These are phyloP conservation scores for Lacanobia oleracea DNA, from an alignment of 2,888 invertebrate species.

Conservation along the genomic window DNA sequence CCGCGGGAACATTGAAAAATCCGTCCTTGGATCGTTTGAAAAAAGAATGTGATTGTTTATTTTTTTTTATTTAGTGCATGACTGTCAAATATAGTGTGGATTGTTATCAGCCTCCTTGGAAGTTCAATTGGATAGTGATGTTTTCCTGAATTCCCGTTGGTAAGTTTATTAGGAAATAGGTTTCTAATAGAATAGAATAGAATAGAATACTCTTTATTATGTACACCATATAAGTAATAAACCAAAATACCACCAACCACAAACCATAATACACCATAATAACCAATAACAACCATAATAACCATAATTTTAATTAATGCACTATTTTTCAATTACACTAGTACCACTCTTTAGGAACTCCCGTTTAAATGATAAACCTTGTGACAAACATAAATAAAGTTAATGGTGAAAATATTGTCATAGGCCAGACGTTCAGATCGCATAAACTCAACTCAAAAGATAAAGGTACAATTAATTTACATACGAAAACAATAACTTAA, in stretches of 20 bases:
- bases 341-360: slow-evolving; percentile 1
- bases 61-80: slow-evolving; percentile 64
- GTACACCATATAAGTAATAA: too few relatives aligned
- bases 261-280: too few relatives aligned
- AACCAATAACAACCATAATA: too few relatives aligned
- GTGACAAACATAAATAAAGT: slow-evolving; percentile 8
- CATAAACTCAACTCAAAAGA: slow-evolving; percentile 32
- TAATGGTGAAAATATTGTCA: slow-evolving; percentile 26
- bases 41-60: slow-evolving; percentile 65
- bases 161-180: slow-evolving; percentile 50
- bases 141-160: slow-evolving; percentile 46
- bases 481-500: slow-evolving; percentile 49
- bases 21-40: slow-evolving; percentile 58
- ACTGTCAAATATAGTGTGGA: slow-evolving; percentile 57
- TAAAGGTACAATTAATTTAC: slow-evolving; percentile 51
- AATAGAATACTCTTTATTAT: too few relatives aligned
- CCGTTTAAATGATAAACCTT: background rate
- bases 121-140: slow-evolving; percentile 58
- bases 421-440: slow-evolving; percentile 22
- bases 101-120: slow-evolving; percentile 54
- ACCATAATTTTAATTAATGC: background rate
- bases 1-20: slow-evolving; percentile 57
- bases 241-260: too few relatives aligned
- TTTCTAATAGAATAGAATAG: too few relatives aligned
- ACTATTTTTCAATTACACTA: background rate